Percentiles rank a stretch among this genome's conserved stretches.
phyloP scores from a whole-genome alignment of 1,140 invertebrate species.

The Onthophagus taurus region DNA sequence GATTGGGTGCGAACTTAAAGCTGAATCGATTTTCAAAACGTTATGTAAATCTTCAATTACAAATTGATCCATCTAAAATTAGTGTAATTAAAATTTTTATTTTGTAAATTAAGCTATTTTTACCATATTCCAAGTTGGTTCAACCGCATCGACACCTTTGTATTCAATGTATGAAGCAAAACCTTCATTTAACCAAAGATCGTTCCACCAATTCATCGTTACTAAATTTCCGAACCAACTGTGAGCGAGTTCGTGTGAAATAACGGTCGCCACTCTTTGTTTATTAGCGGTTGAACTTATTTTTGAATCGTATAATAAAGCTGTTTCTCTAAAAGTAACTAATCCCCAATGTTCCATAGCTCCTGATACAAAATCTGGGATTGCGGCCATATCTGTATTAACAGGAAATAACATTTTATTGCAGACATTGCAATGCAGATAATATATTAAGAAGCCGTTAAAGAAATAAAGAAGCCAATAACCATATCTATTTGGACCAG shows the following conservation, averaged over 20 bases:
- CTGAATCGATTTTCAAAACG: slow-evolving; percentile 68
- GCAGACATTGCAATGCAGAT: no score
- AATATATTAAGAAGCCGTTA: no score
- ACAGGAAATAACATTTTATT: no score
- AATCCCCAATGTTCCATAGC: slow-evolving; percentile 95
- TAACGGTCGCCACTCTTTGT: slow-evolving; percentile 67
- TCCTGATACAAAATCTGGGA: slow-evolving; percentile 90
- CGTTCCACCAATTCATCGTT: slow-evolving; percentile 88
- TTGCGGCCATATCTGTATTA: slow-evolving; percentile 76
- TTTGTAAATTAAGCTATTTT: neutral
- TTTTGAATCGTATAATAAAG: slow-evolving; percentile 61
- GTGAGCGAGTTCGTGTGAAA: slow-evolving; percentile 88
- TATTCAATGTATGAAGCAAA: slow-evolving; percentile 83
- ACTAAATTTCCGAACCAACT: slow-evolving; percentile 89
- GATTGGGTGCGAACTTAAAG: slow-evolving; percentile 79
- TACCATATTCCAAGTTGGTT: slow-evolving; percentile 79
- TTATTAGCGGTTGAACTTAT: slow-evolving; percentile 64
- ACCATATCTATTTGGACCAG: no score
- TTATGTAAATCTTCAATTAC: slow-evolving; percentile 58
- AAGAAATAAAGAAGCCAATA: no score
- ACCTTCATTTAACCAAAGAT: slow-evolving; percentile 88
- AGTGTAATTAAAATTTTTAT: neutral
- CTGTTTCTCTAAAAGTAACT: slow-evolving; percentile 74
- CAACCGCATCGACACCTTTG: slow-evolving; percentile 60
- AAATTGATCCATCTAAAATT: slow-evolving; percentile 49